phyloP scores from a whole-genome alignment of 2,797 vertebrate genomes.

The Syngnathus rostellatus region DNA sequence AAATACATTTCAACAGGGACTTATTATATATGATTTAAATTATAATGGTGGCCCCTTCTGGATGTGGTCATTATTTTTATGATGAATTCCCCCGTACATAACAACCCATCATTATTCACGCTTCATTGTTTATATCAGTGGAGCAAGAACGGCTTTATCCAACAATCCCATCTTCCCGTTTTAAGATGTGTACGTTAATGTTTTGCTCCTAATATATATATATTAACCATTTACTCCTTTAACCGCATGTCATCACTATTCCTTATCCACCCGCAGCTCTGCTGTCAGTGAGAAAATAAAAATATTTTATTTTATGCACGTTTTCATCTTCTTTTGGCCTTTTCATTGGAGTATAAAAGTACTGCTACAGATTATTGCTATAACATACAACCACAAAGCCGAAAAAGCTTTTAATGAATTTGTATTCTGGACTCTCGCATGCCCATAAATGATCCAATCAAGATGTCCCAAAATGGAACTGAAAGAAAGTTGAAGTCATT shows the following conservation, averaged over 20 bases:
- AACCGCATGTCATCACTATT: background rate
- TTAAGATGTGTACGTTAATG: background rate
- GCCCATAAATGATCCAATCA: constrained; percentile 25
- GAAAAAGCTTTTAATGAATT: background rate
- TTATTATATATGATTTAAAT: background rate
- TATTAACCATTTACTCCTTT: background rate
- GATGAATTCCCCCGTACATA: background rate
- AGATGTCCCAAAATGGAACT: constrained; percentile 21
- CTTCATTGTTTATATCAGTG: background rate
- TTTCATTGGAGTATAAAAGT: background rate
- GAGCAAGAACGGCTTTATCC: background rate
- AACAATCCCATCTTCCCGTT: background rate
- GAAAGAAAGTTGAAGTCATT: constrained; percentile 29
- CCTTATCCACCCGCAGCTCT: background rate
- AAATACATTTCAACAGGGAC: background rate
- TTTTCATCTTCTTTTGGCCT: background rate
- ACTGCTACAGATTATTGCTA: background rate
- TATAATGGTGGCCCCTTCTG: background rate
- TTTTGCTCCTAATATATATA: background rate
- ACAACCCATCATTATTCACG: background rate
- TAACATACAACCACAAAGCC: background rate
- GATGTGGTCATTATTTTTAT: too few relatives aligned
- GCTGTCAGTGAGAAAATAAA: constrained; percentile 5
- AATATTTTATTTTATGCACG: background rate
- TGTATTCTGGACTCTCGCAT: constrained; percentile 13